Evolutionary conservation across 2,113 vertebrate species (phyloP).

Genomic region (Polyodon spathula): DNA sequence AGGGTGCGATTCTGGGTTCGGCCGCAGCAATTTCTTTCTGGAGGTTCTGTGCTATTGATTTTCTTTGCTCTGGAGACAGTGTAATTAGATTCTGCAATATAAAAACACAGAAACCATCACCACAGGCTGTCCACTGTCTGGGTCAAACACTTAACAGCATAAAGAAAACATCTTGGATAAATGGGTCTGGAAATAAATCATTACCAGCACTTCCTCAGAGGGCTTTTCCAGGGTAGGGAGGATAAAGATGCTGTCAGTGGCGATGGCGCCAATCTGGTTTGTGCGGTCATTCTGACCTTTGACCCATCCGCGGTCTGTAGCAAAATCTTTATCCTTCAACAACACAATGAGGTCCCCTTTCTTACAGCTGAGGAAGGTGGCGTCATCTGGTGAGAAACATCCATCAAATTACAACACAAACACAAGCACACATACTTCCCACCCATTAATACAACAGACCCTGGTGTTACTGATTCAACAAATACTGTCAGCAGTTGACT

Average conservation of each 20-base stretch:
- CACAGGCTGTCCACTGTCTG: background rate
- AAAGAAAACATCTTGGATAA: background rate
- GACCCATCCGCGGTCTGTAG: constrained; percentile 64
- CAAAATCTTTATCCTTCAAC: constrained; percentile 56
- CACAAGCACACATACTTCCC: background rate
- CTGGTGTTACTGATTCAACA: background rate
- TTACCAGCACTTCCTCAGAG: constrained; percentile 74
- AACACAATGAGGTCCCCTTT: constrained; percentile 82
- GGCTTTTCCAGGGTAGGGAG: constrained; percentile 79
- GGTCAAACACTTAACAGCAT: background rate
- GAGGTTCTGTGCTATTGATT: constrained; percentile 34
- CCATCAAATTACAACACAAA: background rate
- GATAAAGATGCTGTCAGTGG: constrained; percentile 56
- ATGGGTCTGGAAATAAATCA: background rate
- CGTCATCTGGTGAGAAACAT: constrained; percentile 58
- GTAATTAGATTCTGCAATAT: constrained; percentile 67
- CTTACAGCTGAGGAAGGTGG: constrained; percentile 68
- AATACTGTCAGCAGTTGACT: no score
- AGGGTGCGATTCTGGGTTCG: constrained; percentile 46
- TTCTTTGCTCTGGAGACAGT: constrained; percentile 84
- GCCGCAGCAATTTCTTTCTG: constrained; percentile 37
- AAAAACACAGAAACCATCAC: background rate
- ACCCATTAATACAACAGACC: background rate
- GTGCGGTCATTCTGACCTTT: constrained; percentile 67
- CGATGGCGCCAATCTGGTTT: constrained; percentile 62